A percentile compares a stretch with the other conserved stretches of the same genome.
Evolutionary conservation across 2,797 vertebrate genomes (phyloP).

Genomic region (Pangasius krempfi): DNA sequence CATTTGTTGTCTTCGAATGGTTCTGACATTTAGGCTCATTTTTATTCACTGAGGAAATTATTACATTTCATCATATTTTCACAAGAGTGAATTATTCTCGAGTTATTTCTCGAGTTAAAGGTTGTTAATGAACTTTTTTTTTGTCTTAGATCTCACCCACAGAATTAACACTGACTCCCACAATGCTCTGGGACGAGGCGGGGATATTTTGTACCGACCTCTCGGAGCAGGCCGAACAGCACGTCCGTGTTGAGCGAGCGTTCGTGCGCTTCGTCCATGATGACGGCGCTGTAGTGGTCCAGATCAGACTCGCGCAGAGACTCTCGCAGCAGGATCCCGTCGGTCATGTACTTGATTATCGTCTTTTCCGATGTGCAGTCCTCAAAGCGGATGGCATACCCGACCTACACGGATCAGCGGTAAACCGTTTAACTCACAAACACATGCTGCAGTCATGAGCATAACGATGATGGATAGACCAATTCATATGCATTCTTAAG

Average conservation of each 20-base stretch:
- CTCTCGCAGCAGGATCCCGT: constrained; percentile 95
- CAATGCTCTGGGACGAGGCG: background rate
- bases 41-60: background rate
- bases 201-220: constrained; percentile 73
- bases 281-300: constrained; percentile 97
- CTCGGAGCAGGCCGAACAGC: constrained; percentile 92
- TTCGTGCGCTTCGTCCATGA: constrained; percentile 98
- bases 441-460: background rate
- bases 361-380: constrained; percentile 97
- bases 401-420: constrained; percentile 72
- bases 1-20: background rate
- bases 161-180: background rate
- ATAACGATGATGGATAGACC: background rate
- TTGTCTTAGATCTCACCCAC: background rate
- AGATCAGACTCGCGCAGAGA: constrained; percentile 94
- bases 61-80: background rate
- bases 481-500: background rate
- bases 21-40: background rate
- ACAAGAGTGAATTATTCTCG: background rate
- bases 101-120: background rate
- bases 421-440: background rate
- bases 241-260: constrained; percentile 96
- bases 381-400: constrained; percentile 98
- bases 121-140: background rate
- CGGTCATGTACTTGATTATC: constrained; percentile 98